phyloP scores from a whole-genome alignment of 2,797 vertebrate species.

The Gadopsis bispinosus region DNA sequence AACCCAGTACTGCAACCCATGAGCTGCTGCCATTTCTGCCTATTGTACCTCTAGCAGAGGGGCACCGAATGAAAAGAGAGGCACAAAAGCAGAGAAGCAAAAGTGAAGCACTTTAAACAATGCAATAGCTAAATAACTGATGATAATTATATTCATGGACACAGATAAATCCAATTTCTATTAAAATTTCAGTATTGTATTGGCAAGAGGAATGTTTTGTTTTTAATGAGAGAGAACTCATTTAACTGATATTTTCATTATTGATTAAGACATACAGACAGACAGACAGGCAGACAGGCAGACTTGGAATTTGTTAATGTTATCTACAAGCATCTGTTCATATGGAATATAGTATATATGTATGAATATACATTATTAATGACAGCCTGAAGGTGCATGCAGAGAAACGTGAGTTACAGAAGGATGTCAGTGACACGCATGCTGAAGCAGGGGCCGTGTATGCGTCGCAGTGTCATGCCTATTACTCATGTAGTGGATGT shows the following conservation, averaged over 20 bases:
- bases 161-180: slow-evolving; percentile 38
- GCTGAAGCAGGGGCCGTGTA: slow-evolving; percentile 2
- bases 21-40: slow-evolving; percentile 66
- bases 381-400: slow-evolving; percentile 22
- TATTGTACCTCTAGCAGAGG: slow-evolving; percentile 58
- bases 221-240: neutral
- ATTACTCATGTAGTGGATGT: slow-evolving; percentile 46
- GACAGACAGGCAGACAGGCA: neutral
- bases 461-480: slow-evolving; percentile 3
- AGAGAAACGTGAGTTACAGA: slow-evolving; percentile 33
- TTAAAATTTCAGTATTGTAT: slow-evolving; percentile 43
- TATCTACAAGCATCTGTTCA: slow-evolving; percentile 27
- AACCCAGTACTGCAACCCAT: slow-evolving; percentile 67
- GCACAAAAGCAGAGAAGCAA: slow-evolving; percentile 40
- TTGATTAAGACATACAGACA: neutral
- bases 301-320: slow-evolving; percentile 5
- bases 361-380: slow-evolving; percentile 52
- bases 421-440: slow-evolving; percentile 32
- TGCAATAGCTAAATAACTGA: slow-evolving; percentile 44
- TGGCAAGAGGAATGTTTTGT: slow-evolving; percentile 22
- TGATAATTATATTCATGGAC: slow-evolving; percentile 13
- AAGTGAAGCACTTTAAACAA: slow-evolving; percentile 32
- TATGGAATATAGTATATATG: slow-evolving; percentile 22
- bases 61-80: slow-evolving; percentile 45
- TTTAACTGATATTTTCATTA: neutral